Conservation (phyloP, 2,888 invertebrate genomes). For the Glaucopsyche alexis region DNA sequence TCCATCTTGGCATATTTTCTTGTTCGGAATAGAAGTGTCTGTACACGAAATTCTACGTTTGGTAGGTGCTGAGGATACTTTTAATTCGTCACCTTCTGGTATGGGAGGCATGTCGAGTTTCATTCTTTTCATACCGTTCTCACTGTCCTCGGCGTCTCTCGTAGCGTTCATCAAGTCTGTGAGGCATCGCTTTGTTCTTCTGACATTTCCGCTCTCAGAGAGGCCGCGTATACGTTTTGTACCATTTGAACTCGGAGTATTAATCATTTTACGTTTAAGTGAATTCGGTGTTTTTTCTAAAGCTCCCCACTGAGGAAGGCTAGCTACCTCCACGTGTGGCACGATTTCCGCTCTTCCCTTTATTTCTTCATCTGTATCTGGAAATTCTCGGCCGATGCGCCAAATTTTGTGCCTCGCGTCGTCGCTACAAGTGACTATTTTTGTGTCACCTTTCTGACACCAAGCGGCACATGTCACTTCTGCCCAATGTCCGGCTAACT, state of each 20-base stretch:
- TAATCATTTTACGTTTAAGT: constrained; percentile 55
- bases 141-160: constrained; percentile 47
- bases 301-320: constrained; percentile 52
- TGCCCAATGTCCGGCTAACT: constrained; percentile 87
- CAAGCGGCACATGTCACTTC: constrained; percentile 95
- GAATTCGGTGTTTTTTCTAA: constrained; percentile 75
- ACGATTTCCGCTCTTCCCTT: constrained; percentile 55
- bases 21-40: constrained; percentile 38
- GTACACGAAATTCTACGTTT: constrained; percentile 53
- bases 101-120: constrained; percentile 44
- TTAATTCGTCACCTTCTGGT: constrained; percentile 43
- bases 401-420: constrained; percentile 89
- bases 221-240: constrained; percentile 44
- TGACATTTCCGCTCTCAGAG: constrained; percentile 38
- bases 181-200: constrained; percentile 66
- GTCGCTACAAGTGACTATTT: constrained; percentile 90
- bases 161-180: constrained; percentile 61
- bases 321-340: constrained; percentile 49
- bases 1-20: constrained; percentile 42
- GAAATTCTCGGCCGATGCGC: constrained; percentile 81
- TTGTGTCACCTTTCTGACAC: constrained; percentile 81
- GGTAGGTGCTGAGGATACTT: constrained; percentile 47
- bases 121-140: constrained; percentile 48
- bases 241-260: constrained; percentile 47
- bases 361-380: constrained; percentile 53